phyloP scores from a whole-genome alignment of 2,113 vertebrate genomes.

The Puntigrus tetrazona region DNA sequence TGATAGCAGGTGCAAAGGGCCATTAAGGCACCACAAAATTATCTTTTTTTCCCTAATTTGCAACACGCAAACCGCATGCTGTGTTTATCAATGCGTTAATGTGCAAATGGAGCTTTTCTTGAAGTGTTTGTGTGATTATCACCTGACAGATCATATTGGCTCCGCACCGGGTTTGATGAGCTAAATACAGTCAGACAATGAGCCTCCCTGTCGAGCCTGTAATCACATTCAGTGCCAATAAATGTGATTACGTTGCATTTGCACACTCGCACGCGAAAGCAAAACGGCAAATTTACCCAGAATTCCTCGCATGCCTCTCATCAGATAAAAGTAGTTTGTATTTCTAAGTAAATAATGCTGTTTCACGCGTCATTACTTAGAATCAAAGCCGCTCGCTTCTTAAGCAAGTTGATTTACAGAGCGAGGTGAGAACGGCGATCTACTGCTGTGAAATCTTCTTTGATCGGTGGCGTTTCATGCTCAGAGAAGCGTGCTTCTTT shows the following conservation, averaged over 20 bases:
- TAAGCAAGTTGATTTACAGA: slow-evolving; percentile 18
- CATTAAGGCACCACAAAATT: neutral
- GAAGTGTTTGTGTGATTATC: slow-evolving; percentile 25
- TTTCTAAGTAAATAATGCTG: slow-evolving; percentile 24
- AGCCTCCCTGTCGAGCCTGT: slow-evolving; percentile 42
- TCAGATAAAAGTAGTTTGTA: neutral
- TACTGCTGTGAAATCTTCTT: slow-evolving; percentile 14
- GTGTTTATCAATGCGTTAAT: slow-evolving; percentile 18
- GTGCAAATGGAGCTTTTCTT: slow-evolving; percentile 9
- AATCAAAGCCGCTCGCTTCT: slow-evolving; percentile 36
- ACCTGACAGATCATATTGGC: slow-evolving; percentile 40
- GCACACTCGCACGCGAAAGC: slow-evolving; percentile 29
- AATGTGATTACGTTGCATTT: slow-evolving; percentile 3
- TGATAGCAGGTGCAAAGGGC: neutral
- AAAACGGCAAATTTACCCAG: neutral
- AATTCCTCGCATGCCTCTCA: neutral
- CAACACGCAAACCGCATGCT: neutral
- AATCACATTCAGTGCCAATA: slow-evolving; percentile 43
- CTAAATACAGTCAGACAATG: slow-evolving; percentile 46
- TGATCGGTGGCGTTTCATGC: slow-evolving; percentile 36
- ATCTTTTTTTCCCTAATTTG: neutral
- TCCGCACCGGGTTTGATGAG: slow-evolving; percentile 10
- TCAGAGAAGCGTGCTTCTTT: slow-evolving; percentile 17
- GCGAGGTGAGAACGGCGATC: neutral
- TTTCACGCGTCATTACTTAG: slow-evolving; percentile 22